These are phyloP conservation scores for Alauda arvensis DNA, from an alignment of 2,797 vertebrate species.

Conservation along the genomic window DNA sequence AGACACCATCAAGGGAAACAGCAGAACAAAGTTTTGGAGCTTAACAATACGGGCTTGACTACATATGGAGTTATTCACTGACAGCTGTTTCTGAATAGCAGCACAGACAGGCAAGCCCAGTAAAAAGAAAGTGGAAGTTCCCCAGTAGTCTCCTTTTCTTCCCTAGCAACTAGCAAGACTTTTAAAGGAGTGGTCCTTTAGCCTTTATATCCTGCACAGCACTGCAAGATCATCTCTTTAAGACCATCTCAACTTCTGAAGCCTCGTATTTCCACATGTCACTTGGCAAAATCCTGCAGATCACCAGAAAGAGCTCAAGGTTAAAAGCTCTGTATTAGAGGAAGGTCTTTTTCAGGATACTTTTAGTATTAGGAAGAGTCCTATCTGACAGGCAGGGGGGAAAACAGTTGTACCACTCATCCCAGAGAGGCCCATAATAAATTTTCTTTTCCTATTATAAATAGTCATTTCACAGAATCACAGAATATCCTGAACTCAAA, in stretches of 20 bases:
- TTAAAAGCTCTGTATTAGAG: not conserved
- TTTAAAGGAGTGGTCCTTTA: not conserved
- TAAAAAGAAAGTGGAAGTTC: not conserved
- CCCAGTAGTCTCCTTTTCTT: not conserved
- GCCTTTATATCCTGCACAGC: not conserved
- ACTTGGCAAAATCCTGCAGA: not conserved
- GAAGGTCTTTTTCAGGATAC: not conserved
- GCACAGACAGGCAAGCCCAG: not conserved
- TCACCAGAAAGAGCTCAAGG: not conserved
- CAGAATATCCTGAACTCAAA: not conserved
- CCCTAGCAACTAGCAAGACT: not conserved
- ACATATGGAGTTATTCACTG: not conserved
- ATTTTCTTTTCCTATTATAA: not conserved
- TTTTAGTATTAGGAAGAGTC: not conserved
- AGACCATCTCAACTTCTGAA: not conserved
- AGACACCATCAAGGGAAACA: not conserved
- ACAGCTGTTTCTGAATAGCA: not conserved
- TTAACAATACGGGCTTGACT: slow-evolving; percentile 19
- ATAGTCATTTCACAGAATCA: not conserved
- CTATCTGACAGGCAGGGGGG: not conserved
- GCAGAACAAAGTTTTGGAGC: slow-evolving; percentile 1
- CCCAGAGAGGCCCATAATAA: not conserved
- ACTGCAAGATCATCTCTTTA: slow-evolving; percentile 1
- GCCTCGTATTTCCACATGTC: not conserved
- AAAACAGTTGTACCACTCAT: not conserved